Evolutionary conservation across 2,888 invertebrate genomes (phyloP).

Genomic region (Euclidia mi): DNA sequence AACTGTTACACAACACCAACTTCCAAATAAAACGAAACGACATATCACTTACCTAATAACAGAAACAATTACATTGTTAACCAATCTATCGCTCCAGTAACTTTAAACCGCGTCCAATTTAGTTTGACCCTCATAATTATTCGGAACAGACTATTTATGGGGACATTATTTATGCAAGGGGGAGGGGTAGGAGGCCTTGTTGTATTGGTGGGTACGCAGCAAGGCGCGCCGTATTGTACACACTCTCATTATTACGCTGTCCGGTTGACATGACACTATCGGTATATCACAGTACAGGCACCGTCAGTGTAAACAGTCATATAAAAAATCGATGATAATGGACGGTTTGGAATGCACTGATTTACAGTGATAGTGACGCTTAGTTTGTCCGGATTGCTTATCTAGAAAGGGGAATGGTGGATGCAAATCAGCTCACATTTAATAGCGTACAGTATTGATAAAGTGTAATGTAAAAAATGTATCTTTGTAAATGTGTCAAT

Average conservation of each 20-base stretch:
- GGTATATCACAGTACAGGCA: slow-evolving; percentile 54
- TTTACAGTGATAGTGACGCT: slow-evolving; percentile 49
- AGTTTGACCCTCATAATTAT: slow-evolving; percentile 20
- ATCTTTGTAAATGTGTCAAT: no score
- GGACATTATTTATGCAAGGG: background rate
- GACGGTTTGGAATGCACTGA: slow-evolving; percentile 47
- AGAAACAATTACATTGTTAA: slow-evolving; percentile 56
- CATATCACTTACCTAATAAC: slow-evolving; percentile 50
- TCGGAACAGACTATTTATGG: background rate
- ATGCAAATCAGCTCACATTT: slow-evolving; percentile 22
- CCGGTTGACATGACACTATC: slow-evolving; percentile 68
- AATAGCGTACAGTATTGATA: background rate
- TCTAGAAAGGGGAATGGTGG: slow-evolving; percentile 18
- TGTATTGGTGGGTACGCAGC: slow-evolving; percentile 51
- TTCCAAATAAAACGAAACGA: slow-evolving; percentile 35
- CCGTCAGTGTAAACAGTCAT: slow-evolving; percentile 68
- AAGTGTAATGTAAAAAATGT: no score
- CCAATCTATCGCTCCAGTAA: slow-evolving; percentile 51
- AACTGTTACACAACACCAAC: slow-evolving; percentile 19
- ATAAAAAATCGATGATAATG: slow-evolving; percentile 57
- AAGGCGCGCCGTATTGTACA: slow-evolving; percentile 65
- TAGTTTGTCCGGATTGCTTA: slow-evolving; percentile 31
- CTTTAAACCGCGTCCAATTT: slow-evolving; percentile 43
- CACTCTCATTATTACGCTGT: slow-evolving; percentile 77
- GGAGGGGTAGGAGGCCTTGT: slow-evolving; percentile 40